Evolutionary conservation across 2,888 invertebrate species (phyloP), one percentile per base, ranked within the genome.

Genomic region (Hydrotaea diabolus): DNA sequence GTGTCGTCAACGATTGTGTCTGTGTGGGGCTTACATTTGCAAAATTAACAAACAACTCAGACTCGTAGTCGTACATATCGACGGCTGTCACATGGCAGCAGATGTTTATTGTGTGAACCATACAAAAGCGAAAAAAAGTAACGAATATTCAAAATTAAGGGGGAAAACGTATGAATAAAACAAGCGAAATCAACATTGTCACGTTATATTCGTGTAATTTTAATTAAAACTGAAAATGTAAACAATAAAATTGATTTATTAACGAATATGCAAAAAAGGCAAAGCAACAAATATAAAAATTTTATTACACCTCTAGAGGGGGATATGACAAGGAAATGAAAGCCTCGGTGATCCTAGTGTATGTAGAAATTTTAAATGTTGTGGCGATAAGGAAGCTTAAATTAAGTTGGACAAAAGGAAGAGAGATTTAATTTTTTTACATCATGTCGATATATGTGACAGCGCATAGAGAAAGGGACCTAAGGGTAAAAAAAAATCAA

Each of bases 171-270:
- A 43, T 69, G 13, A 69, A 69, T n/a, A 66, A 69, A 31, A 23
- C 23, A 64, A 46, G 46, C 46, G 69, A 69, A 69, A 69, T 69
- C 43, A 57, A 43, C 73, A 73, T 73, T 73, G 73, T 73, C 73
- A 73, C 73, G 73, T 73, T 73, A 73, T 73, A 73, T 73, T 73
- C 73, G 57, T 73, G 73, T 73, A 57, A 59, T 43, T 59, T 73
- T 73, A 73, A 73, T 73, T 73, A 73, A 73, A 73, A 83, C 36
- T 23, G 76, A 72, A 77, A 80, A 74, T 21, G 53, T 39, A 57
- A 49, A 59, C 57, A 77, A 75, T 72, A 62, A 46, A 73, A 69
- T 21, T 69, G 69, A 46, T 69, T 69, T 66, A 81, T 73, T 36
- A 72, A 43, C 13, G 62, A 31, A 15, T 31, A 69, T 39, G 13